phyloP scores from a whole-genome alignment of 2,113 vertebrate genomes.

The Xiphophorus hellerii region DNA sequence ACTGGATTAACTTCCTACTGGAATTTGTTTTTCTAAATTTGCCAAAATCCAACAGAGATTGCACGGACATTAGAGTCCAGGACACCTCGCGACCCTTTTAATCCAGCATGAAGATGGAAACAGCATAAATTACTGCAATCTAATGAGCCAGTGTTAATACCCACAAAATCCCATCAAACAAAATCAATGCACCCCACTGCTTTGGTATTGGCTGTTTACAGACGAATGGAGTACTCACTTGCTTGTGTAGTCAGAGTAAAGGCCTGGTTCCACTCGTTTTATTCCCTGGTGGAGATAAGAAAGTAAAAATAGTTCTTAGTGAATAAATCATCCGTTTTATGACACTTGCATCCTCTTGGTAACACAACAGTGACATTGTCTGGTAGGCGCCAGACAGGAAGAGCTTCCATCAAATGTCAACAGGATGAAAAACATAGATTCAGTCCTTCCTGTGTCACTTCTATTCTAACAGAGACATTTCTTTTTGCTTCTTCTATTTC shows the following conservation, averaged over 20 bases:
- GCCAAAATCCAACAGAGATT: background rate
- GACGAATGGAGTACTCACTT: slow-evolving; percentile 44
- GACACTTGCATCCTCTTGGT: background rate
- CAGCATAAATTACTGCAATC: background rate
- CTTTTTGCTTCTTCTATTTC: background rate
- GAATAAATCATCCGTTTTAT: background rate
- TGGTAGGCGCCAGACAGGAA: slow-evolving; percentile 42
- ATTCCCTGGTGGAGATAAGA: slow-evolving; percentile 82
- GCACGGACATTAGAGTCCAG: background rate
- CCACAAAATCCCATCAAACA: background rate
- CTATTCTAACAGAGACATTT: background rate
- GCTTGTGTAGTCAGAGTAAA: slow-evolving; percentile 82
- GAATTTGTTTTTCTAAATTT: no score
- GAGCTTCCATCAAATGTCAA: slow-evolving; percentile 32
- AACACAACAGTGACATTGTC: background rate
- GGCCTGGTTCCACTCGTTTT: slow-evolving; percentile 86
- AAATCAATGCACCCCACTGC: background rate
- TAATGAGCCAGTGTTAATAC: background rate
- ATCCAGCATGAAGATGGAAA: background rate
- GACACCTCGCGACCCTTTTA: background rate
- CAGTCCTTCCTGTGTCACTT: slow-evolving; percentile 20
- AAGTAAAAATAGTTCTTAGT: background rate
- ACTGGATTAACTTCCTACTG: no score
- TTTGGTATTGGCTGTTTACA: background rate
- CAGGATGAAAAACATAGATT: slow-evolving; percentile 23